Percentiles rank a stretch among this genome's conserved stretches.
These are phyloP conservation scores for Corapipo altera DNA, from an alignment of 2,113 vertebrate genomes.

Conservation along the genomic window DNA sequence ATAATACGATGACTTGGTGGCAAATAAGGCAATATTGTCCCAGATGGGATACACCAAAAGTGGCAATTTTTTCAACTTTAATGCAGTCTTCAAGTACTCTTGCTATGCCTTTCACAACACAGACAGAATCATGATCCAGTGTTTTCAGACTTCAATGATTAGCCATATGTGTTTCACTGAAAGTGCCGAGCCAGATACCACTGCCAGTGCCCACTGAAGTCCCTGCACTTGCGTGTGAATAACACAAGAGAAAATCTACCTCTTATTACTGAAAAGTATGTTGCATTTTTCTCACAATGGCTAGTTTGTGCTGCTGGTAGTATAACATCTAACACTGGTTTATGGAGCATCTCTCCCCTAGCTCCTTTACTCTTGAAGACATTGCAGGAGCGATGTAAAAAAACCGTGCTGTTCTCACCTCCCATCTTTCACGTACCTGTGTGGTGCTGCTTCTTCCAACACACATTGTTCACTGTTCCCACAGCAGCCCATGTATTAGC, in stretches of 20 bases:
- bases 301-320: neutral
- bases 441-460: neutral
- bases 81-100: neutral
- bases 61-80: neutral
- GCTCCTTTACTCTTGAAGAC: neutral
- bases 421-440: neutral
- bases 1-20: neutral
- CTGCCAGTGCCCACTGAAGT: neutral
- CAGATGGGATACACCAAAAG: slow-evolving; percentile 27
- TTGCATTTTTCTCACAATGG: neutral
- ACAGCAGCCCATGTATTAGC: neutral
- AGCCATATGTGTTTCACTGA: slow-evolving; percentile 23
- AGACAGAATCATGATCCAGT: neutral
- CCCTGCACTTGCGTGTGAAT: neutral
- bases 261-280: neutral
- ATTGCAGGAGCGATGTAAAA: neutral
- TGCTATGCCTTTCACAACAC: slow-evolving; percentile 12
- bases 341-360: neutral
- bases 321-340: neutral
- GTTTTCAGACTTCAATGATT: slow-evolving; percentile 17
- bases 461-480: fast-evolving
- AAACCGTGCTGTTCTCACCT: neutral
- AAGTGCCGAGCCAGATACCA: neutral
- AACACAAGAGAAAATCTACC: neutral
- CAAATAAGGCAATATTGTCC: neutral